Evolutionary conservation across 2,797 vertebrate species (phyloP).

Genomic region (Prionace glauca): DNA sequence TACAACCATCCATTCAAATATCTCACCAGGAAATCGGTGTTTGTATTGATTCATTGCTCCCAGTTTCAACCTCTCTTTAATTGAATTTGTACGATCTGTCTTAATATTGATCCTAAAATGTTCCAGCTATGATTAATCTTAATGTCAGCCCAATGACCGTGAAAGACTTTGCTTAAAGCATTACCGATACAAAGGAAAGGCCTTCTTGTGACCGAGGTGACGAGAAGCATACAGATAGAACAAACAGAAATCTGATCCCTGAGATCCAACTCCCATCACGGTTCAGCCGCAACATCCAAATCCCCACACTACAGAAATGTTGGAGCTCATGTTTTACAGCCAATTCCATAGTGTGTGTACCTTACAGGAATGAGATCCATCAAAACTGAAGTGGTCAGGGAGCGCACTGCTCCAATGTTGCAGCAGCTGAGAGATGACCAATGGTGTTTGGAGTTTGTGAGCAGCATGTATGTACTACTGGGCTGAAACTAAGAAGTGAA

Average conservation of each 20-base stretch:
- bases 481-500: not conserved
- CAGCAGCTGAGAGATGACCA: too few species aligned
- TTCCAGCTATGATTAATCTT: not conserved
- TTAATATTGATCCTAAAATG: conserved; percentile 16
- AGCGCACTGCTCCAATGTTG: too few species aligned
- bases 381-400: not conserved
- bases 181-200: not conserved
- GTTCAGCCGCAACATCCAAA: not conserved
- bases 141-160: not conserved
- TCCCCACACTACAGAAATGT: not conserved
- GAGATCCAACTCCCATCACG: not conserved
- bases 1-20: not conserved
- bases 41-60: conserved; percentile 4
- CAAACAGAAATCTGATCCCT: not conserved
- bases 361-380: too few species aligned
- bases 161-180: not conserved
- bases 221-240: not conserved
- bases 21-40: not conserved
- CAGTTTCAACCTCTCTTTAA: conserved; percentile 23
- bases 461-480: not conserved
- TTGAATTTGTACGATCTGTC: conserved; percentile 18
- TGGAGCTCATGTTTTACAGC: not conserved
- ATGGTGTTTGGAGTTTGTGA: not conserved
- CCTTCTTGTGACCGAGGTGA: not conserved
- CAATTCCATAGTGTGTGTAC: not conserved